Base-by-base conservation (phyloP, 1,140 invertebrate genomes). In the Chymomyza costata region DNA sequence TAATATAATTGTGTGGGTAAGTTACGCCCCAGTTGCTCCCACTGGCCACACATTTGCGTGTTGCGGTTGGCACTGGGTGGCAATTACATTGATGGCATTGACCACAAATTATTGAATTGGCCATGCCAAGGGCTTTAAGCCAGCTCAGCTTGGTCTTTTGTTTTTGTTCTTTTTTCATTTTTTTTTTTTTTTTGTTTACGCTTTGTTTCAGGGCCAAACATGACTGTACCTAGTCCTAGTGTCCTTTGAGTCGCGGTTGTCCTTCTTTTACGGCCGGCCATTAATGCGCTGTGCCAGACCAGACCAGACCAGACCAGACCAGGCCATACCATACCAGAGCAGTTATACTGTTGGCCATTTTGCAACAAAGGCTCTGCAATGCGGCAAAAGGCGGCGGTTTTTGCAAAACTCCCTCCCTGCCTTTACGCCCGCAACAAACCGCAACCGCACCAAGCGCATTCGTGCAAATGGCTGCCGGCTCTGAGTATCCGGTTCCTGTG, bases 341-440 rank as follows among this genome's bases (percentile, higher is more conserved):
- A 25, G 21, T 25, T 8, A 25, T 3, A 3, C 21, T 5, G 21
- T 1, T 11, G 11, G 14, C 10, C 14, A 16, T 47, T 50, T 56
- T 59, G 73, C 73, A 68, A 80, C 73, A 80, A 80, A 80, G 68
- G 74, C 65, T 52, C 73, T 80, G 73, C 73, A 80, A 81, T 80
- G 73, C 73, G 73, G 73, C 73, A 80, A 80, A 80, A 68, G n/a
- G 73, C 73, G 74, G 70, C 55, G 67, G 69, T 78, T 80, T 80
- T 80, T 66, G 46, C 65, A 64, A 31, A 25, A 3, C 21, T 25
- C 3, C 21, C 21, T 3, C 21, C 34, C 34, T 19, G 2, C 6
- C 18, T n/a, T 11, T 17, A 14, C 40, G 1, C 1, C 35, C 31
- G 25, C 45, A 25, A n/a, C 2, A 31, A 61, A 76, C 70, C 70